Base-by-base conservation (phyloP, 1,140 invertebrate genomes). In the Scaptomyza montana region DNA sequence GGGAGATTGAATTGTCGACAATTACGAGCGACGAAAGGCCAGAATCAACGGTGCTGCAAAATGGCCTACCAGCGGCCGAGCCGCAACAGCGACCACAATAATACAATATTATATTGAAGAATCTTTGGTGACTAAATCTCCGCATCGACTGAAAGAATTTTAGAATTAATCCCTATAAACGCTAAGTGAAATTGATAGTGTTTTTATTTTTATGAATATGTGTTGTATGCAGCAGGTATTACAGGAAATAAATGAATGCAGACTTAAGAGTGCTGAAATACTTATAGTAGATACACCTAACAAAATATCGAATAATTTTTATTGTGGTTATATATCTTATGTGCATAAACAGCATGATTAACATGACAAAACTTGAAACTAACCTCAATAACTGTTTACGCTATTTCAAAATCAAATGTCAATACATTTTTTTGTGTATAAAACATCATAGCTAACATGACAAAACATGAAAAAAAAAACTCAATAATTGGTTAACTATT, bases 1-100 rank as follows among this genome's bases (percentile, higher is more conserved):
- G 81, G 1, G 90, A 91, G 57, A 86, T 91, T 19, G 90, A 91
- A 76, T 30, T 91, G 49, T 82, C 84, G 1, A 80, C 89, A 19
- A 90, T 90, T 25, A 74, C 71, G 2, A 85, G 84, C 45, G 89
- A 90, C 30, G 89, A 90, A 55, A 85, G 75, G 25, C 80, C 84
- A 5, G 72, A 75, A 12, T 10, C 43, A 10, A 56, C 64, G 41
- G 62, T 72, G 60, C 57, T 79, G 2, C 79, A 63, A 43, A 90
- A 84, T 47, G 87, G 86, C 49, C 53, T 90, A 57, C 87, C 87
- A 0, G 82, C 80, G 50, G 81, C 78, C 0, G 81, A 90, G 49
- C 81, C 86, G 47, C 79, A 90, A 43, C 78, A 86, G 36, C 60
- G 80, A 33, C 68, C 78, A 3, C 76, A 61, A 60, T 78, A 9